These are phyloP conservation scores for Pangasius mekongensis DNA, from an alignment of 2,797 vertebrate genomes.

Conservation along the genomic window DNA sequence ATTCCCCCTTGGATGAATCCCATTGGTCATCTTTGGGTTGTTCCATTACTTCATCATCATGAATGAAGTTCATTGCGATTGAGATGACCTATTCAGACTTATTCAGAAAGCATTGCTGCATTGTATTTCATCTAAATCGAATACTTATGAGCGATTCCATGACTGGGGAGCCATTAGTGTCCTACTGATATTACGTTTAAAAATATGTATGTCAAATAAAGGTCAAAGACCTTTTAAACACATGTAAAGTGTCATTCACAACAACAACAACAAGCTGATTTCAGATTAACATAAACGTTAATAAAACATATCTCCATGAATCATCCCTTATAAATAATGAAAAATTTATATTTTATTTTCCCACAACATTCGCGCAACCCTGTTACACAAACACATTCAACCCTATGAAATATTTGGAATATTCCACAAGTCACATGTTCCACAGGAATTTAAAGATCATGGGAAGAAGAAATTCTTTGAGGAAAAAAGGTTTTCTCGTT, in stretches of 20 bases:
- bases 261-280: not conserved
- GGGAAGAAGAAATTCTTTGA: not conserved
- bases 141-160: not conserved
- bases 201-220: not conserved
- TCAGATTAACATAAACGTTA: not conserved
- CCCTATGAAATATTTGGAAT: not conserved
- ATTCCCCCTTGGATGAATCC: not conserved
- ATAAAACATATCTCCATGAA: not conserved
- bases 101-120: not conserved
- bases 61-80: no score
- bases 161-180: no score
- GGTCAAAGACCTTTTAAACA: not conserved
- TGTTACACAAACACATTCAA: not conserved
- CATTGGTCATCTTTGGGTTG: not conserved
- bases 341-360: no score
- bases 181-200: not conserved
- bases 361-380: not conserved
- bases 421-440: not conserved
- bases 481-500: not conserved
- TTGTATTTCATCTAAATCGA: not conserved
- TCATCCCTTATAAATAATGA: no score
- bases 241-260: not conserved
- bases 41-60: constrained; percentile 6
- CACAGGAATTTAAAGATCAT: not conserved
- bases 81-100: not conserved